These are phyloP conservation scores for Aelia acuminata DNA, from an alignment of 2,888 invertebrate genomes.

Conservation along the genomic window DNA sequence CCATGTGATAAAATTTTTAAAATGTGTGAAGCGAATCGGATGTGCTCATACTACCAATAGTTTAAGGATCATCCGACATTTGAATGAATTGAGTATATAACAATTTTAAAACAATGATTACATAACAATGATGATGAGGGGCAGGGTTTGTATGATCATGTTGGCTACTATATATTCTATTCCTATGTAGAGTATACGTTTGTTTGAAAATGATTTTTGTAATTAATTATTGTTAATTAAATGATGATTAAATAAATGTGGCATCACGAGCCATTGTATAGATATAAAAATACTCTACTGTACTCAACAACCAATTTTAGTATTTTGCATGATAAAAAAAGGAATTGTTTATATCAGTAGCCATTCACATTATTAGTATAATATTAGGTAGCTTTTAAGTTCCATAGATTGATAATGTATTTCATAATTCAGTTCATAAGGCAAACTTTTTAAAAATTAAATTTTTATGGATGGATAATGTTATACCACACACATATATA, in stretches of 20 bases:
- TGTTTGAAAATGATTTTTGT: background rate
- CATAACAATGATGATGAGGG: too few relatives aligned
- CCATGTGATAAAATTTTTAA: constrained; percentile 56
- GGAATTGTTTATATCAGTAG: background rate
- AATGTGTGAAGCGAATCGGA: constrained; percentile 54
- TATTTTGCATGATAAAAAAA: background rate
- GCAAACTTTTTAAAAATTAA: constrained; percentile 32
- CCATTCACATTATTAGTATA: background rate
- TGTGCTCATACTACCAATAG: constrained; percentile 8
- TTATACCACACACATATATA: background rate
- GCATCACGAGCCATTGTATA: background rate
- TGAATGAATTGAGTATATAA: constrained; percentile 55
- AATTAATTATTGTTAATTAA: background rate
- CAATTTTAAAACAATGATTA: constrained; percentile 49
- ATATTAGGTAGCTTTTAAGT: background rate
- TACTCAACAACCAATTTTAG: background rate
- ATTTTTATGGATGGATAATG: constrained; percentile 45
- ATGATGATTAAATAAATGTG: background rate
- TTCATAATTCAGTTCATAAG: background rate
- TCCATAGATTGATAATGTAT: background rate
- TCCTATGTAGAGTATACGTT: background rate
- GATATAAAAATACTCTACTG: background rate
- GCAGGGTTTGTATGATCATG: constrained; percentile 52
- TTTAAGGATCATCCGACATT: constrained; percentile 1
- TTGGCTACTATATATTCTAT: constrained; percentile 33